A percentile compares a stretch with the other conserved stretches of the same genome.
Evolutionary conservation across 2,888 invertebrate genomes (phyloP).

Genomic region (Thereva unica): DNA sequence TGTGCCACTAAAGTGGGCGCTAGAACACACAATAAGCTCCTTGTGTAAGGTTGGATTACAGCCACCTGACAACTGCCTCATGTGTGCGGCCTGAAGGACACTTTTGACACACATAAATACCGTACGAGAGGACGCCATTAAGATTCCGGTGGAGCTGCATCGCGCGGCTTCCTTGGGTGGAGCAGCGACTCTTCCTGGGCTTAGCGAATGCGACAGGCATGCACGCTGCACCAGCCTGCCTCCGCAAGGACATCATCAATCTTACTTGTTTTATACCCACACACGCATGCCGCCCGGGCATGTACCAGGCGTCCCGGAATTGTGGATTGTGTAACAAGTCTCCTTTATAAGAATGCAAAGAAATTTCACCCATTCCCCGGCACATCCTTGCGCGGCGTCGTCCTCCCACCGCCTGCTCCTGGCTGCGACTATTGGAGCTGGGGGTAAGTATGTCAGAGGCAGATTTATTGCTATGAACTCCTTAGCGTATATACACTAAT

Average conservation of each 20-base stretch:
- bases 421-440: not conserved
- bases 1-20: slow-evolving; percentile 24
- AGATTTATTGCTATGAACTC: slow-evolving; percentile 32
- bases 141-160: not conserved
- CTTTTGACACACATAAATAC: slow-evolving; percentile 28
- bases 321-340: slow-evolving; percentile 28
- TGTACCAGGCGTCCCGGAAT: not conserved
- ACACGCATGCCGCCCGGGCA: not conserved
- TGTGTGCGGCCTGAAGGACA: not conserved
- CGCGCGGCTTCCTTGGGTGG: too few relatives aligned
- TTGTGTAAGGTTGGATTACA: slow-evolving; percentile 22
- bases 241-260: slow-evolving; percentile 15
- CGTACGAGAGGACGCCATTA: slow-evolving; percentile 10
- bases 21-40: slow-evolving; percentile 18
- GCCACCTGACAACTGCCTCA: slow-evolving; percentile 11
- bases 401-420: not conserved
- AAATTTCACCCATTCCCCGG: slow-evolving; percentile 13
- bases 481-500: not conserved
- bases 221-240: slow-evolving; percentile 1
- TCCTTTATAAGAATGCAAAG: slow-evolving; percentile 8
- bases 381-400: slow-evolving; percentile 5
- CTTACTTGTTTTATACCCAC: slow-evolving; percentile 8
- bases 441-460: slow-evolving; percentile 24
- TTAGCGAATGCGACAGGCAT: too few relatives aligned
- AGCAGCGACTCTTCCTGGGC: too few relatives aligned